phyloP scores from a whole-genome alignment of 2,113 vertebrate genomes.

The Catharus minimus region DNA sequence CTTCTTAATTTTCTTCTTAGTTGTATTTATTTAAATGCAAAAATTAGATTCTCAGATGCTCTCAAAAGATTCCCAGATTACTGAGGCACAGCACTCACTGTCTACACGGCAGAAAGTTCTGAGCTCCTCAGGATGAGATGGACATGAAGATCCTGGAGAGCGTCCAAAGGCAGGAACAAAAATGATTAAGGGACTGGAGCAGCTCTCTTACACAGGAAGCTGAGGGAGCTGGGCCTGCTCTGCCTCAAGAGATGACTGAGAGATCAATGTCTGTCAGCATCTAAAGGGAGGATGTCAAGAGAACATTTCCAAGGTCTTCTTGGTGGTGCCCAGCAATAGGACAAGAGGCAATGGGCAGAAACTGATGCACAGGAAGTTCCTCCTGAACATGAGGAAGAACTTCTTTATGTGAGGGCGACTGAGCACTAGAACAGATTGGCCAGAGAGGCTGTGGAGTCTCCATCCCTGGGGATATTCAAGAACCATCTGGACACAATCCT shows the following conservation, averaged over 20 bases:
- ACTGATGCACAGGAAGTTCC: neutral
- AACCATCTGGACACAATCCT: neutral
- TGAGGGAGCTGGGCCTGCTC: neutral
- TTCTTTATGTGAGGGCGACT: neutral
- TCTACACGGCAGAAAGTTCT: neutral
- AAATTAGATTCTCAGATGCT: neutral
- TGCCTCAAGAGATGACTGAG: neutral
- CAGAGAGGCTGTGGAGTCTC: neutral
- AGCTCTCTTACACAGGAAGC: neutral
- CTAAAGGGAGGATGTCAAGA: neutral
- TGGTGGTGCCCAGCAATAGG: accelerated
- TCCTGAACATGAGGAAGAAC: neutral
- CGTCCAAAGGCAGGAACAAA: neutral
- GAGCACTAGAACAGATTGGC: neutral
- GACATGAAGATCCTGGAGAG: neutral
- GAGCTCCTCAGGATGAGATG: neutral
- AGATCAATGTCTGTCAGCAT: neutral
- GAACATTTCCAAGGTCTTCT: neutral
- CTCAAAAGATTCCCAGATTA: neutral
- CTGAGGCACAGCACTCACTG: neutral
- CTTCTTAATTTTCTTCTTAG: neutral
- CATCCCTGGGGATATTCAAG: neutral
- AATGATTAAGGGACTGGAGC: neutral
- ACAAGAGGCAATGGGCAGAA: neutral
- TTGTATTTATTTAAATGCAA: neutral